phyloP scores from a whole-genome alignment of 2,888 invertebrate species.

The Eupithecia subumbrata region DNA sequence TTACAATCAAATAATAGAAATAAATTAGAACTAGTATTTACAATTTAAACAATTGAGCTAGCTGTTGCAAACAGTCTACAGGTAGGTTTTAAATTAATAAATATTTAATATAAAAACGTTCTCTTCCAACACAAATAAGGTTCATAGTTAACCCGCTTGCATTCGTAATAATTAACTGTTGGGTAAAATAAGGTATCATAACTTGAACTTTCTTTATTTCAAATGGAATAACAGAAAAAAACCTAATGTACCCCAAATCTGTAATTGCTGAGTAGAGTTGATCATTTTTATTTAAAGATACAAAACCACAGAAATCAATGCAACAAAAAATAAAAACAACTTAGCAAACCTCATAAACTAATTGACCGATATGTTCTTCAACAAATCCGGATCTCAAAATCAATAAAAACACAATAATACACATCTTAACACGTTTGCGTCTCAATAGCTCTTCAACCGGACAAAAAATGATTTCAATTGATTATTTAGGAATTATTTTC shows the following conservation, averaged over 20 bases:
- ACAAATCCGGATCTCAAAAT: conserved; percentile 38
- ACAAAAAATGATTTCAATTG: conserved; percentile 43
- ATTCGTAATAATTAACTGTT: too few species aligned
- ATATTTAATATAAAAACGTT: too few species aligned
- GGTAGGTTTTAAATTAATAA: too few species aligned
- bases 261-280: background rate
- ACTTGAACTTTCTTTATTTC: too few species aligned
- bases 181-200: too few species aligned
- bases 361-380: conserved; percentile 40
- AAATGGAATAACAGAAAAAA: too few species aligned
- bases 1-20: too few species aligned
- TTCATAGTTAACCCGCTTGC: too few species aligned
- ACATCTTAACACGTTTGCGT: conserved; percentile 40
- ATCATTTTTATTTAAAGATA: background rate
- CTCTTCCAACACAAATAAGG: too few species aligned
- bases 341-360: conserved; percentile 14
- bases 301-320: background rate
- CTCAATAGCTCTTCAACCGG: conserved; percentile 32
- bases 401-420: conserved; percentile 42
- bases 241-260: background rate
- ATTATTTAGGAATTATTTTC: conserved; percentile 32
- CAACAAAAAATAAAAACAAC: background rate
- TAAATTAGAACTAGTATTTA: too few species aligned
- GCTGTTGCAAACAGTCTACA: too few species aligned
- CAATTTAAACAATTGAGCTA: too few species aligned